Base-by-base conservation (phyloP, 1,140 invertebrate genomes). In the Contarinia nasturtii region DNA sequence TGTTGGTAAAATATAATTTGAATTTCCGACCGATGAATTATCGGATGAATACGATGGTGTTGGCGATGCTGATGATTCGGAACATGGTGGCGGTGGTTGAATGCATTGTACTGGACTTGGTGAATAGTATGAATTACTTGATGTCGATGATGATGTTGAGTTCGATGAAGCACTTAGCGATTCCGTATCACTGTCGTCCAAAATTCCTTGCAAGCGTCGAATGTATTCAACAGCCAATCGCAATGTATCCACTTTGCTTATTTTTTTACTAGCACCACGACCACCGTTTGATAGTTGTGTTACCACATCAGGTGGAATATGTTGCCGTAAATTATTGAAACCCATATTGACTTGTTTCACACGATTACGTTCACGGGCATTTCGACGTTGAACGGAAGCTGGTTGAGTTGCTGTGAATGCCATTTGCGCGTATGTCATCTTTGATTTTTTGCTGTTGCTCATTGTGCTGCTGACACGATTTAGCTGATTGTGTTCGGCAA, bases 261-360 rank as follows among this genome's bases (percentile, higher is more conserved):
- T 71, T 60, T 95, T 91, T 58, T 93, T 90, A 49, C 72, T 74
- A 21, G 78, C 75, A 15, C 79, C 75, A 44, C 80, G 70, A 1
- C 79, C 71, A 2, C 73, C 73, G 36, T 75, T 73, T 19, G 72
- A 70, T 44, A 85, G 70, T 49, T 77, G 84, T 55, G 75, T 78
- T 2, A 75, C 74, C 1, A 84, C 79, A 45, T 74, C 75, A 34
- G 77, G 72, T 0, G 89, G 89, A 47, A 92, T 90, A 54, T 91
- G 86, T 50, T 89, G 82, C 1, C 88, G 70, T 2, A 92, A 69
- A 7, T 82, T 85, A 2, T 84, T 84, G 62, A 93, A 93, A 47
- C 89, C 88, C 55, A 90, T 86, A 70, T 96, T 95, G 51, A 93
- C 87, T 73, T 91, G 84, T 64, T 92, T 92, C 12, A 96, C 91